These are phyloP conservation scores for Acrossocheilus wenchowensis DNA, from an alignment of 2,797 vertebrate species.

Conservation along the genomic window DNA sequence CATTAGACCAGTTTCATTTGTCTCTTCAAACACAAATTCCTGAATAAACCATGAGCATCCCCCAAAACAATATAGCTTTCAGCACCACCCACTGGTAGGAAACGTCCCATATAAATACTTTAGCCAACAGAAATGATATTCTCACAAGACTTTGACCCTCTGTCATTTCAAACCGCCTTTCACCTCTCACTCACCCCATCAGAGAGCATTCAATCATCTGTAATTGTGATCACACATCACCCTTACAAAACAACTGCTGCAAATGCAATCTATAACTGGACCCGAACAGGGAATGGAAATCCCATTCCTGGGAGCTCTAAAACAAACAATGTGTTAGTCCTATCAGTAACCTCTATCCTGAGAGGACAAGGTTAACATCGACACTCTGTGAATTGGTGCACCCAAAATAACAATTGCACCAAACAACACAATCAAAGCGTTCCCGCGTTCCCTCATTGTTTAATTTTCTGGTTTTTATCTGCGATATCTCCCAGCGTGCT, in stretches of 20 bases:
- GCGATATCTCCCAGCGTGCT: slow-evolving; percentile 84
- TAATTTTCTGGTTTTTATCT: slow-evolving; percentile 87
- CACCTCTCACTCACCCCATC: slow-evolving; percentile 56
- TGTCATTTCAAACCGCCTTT: slow-evolving; percentile 27
- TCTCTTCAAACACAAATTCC: slow-evolving; percentile 34
- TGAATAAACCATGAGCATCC: slow-evolving; percentile 20
- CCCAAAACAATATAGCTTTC: slow-evolving; percentile 42
- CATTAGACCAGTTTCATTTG: slow-evolving; percentile 45
- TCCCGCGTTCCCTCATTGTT: slow-evolving; percentile 84
- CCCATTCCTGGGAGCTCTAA: slow-evolving; percentile 73
- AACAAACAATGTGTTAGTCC: slow-evolving; percentile 81
- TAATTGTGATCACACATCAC: slow-evolving; percentile 74
- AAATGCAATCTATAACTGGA: slow-evolving; percentile 70
- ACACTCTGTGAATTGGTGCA: slow-evolving; percentile 71
- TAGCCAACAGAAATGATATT: slow-evolving; percentile 26
- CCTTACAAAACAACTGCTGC: slow-evolving; percentile 68
- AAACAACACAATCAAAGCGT: slow-evolving; percentile 86
- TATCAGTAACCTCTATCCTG: slow-evolving; percentile 74
- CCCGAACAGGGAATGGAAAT: slow-evolving; percentile 75
- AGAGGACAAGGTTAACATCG: slow-evolving; percentile 78
- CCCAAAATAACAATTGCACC: slow-evolving; percentile 85
- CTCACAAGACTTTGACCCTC: slow-evolving; percentile 18
- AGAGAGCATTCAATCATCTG: slow-evolving; percentile 73
- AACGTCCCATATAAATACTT: slow-evolving; percentile 29
- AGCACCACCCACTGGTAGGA: slow-evolving; percentile 59